phyloP scores from a whole-genome alignment of 2,113 vertebrate species.

The Epinephelus moara region DNA sequence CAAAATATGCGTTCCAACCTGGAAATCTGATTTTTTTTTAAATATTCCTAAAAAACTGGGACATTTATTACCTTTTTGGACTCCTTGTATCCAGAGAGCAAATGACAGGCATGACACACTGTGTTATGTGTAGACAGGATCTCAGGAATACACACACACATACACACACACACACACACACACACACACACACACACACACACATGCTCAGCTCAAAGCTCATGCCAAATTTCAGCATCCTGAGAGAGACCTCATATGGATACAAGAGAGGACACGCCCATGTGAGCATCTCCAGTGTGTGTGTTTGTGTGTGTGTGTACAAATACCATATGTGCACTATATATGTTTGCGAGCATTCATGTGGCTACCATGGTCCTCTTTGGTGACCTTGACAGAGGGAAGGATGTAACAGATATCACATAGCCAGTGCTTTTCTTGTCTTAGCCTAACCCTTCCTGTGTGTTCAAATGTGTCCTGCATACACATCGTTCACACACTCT shows the following conservation, averaged over 20 bases:
- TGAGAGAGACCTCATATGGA: slow-evolving; percentile 1
- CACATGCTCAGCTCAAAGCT: slow-evolving; percentile 12
- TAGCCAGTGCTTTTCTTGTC: not conserved
- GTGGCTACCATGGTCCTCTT: not conserved
- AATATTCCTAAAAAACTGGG: no score
- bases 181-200: not conserved
- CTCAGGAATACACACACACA: slow-evolving; percentile 27
- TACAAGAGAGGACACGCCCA: slow-evolving; percentile 7
- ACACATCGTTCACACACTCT: not conserved
- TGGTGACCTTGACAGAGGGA: slow-evolving; percentile 41
- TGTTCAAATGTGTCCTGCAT: not conserved
- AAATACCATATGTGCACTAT: slow-evolving; percentile 36
- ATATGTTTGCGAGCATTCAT: slow-evolving; percentile 28
- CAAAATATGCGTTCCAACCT: not conserved
- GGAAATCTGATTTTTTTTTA: not conserved
- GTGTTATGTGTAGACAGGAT: not conserved
- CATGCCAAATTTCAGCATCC: slow-evolving; percentile 18
- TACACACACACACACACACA: slow-evolving; percentile 6
- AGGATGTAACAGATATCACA: slow-evolving; percentile 33
- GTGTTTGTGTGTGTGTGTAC: not conserved
- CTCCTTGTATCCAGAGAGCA: no score
- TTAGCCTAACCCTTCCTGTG: slow-evolving; percentile 11
- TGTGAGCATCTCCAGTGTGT: not conserved
- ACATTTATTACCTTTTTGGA: no score
- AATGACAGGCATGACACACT: not conserved